Conservation (phyloP, 2,888 invertebrate genomes). For the Dendrolimus houi region DNA sequence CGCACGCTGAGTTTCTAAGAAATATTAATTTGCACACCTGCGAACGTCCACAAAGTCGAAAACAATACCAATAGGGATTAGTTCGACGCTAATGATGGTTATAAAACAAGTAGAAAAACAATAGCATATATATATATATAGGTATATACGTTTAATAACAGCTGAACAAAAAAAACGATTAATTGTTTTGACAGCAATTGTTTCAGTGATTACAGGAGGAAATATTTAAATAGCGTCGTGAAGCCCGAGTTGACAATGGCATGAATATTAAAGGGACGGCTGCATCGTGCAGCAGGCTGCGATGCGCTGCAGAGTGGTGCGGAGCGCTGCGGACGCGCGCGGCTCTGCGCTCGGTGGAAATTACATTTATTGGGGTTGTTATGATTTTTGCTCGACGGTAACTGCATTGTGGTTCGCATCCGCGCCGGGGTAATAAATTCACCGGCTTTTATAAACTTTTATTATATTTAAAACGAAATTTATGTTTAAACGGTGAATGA, state of each 20-base stretch:
- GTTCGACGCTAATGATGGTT: too few species aligned
- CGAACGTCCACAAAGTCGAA: too few species aligned
- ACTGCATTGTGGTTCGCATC: not conserved
- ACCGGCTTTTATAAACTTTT: not conserved
- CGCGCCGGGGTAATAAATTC: not conserved
- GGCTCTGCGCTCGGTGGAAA: not conserved
- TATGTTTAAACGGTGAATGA: too few species aligned
- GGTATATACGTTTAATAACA: too few species aligned
- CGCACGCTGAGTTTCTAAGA: too few species aligned
- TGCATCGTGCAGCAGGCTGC: not conserved
- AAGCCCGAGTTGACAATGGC: not conserved
- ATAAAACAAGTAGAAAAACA: too few species aligned
- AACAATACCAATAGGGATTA: too few species aligned
- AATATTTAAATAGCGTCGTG: not conserved
- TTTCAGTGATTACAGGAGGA: not conserved
- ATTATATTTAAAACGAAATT: too few species aligned
- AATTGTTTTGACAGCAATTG: not conserved
- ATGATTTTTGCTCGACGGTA: not conserved
- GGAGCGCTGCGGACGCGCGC: not conserved
- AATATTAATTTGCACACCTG: too few species aligned
- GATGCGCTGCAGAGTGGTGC: not conserved
- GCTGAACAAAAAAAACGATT: too few species aligned
- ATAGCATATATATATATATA: too few species aligned
- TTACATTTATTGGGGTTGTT: constrained; percentile 1
- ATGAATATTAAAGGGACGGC: not conserved